Base-by-base conservation (phyloP, 1,140 invertebrate species). In the Brachionus asplanchnoidis region DNA sequence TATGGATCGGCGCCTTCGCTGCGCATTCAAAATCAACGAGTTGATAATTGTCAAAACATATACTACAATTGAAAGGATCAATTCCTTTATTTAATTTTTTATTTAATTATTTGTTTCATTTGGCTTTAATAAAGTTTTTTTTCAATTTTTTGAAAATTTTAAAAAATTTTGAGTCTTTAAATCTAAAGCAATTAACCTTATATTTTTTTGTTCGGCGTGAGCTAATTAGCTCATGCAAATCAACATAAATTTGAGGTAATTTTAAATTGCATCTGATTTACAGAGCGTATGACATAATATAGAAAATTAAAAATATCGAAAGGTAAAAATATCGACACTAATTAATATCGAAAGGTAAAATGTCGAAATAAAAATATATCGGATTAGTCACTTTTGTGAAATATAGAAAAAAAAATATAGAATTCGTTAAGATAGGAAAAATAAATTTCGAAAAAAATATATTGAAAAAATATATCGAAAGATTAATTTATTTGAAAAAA, bases 1-100 rank as follows among this genome's bases (percentile, higher is more conserved):
- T 82, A 82, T 46, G 79, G 79, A 26, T 82, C 79, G 5, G 79
- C 65, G 23, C 79, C 79, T 60, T 82, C 79, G 40, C 14, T 82
- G 20, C 53, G 65, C 20, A 40, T 82, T 28, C 36, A 40, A 68
- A 44, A 11, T 44, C 32, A 46, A 65, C 26, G 44, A 46, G 12
- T 50, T 23, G 53, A 60, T 23, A 82, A 82, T 82, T 68, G 53
- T 23, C 79, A 82, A 68, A 82, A 28, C 60, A 44, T 82, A 11
- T 82, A 65, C n/a, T 82, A 65, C 14, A 68, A 60, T 36, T 82
- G 17, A 68, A 65, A 56, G 28, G 53, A 60, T 60, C 20, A 17
- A 60, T 20, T 60, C 53, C 53, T 60, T 60, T 20, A 23, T 73
- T 23, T 46, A n/a, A 3, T 70, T 17, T 70, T 70, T 70, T 14